Evolutionary conservation across 2,888 invertebrate genomes (phyloP), one percentile per base, ranked within the genome.

Genomic region (Portevinia maculata): DNA sequence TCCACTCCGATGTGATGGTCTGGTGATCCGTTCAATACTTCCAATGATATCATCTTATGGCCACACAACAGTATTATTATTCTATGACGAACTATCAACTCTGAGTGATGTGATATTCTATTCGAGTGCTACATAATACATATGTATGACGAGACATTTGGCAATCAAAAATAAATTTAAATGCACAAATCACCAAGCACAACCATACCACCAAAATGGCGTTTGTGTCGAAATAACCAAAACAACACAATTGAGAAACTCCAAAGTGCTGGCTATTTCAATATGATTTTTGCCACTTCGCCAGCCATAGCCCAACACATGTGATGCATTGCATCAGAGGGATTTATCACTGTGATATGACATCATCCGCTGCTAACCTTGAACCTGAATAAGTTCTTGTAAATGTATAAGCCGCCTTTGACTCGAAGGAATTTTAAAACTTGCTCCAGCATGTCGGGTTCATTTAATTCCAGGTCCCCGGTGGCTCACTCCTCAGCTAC

Each of bases 401-500:
- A 2, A 8, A 39, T 7, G 5, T 11, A 44, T 44, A 44, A 44
- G 15, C 44, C 21, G 15, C 39, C 57, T 59, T 28, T 28, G 65
- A 13, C 39, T 39, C 7, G 39, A 15, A 39, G 53, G 53, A 34
- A 74, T 30, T 28, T 21, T 59, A 28, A 46, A 50, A 65, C 65
- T 55, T 57, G 50, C 52, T 28, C 13, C 52, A 17, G 28, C 39
- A 30, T 34, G 70, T 70, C 78, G 64, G 70, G 62, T 70, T 78
- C 28, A 70, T 70, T 78, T 78, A 44, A 78, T 64, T 78, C 48
- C 50, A 19, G 60, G 52, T 21, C 19, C 32, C n/a, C 53, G 39
- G 50, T 57, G 37, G 13, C 13, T 15, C 37, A 8, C 48, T 69
- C 13, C 15, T 48, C 39, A 11, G 13, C 37, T 5, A 52, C 17